Conservation (phyloP, 2,888 invertebrate genomes). For the Cordilura impudica region DNA sequence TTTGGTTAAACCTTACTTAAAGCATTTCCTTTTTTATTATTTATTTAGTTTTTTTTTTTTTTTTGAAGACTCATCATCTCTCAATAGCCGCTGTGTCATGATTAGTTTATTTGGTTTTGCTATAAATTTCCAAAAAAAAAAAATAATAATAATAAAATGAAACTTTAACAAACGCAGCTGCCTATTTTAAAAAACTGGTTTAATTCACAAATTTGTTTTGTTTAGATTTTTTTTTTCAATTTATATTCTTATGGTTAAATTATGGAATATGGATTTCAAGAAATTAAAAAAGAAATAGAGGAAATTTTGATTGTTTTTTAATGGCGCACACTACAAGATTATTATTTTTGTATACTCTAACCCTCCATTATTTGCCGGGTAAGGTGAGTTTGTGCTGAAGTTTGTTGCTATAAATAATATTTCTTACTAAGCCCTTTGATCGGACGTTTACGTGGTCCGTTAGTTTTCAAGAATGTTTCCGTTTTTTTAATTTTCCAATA, state of each 20-base stretch:
- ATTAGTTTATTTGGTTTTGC: neutral
- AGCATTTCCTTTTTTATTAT: conserved; percentile 33
- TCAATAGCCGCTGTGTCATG: conserved; percentile 26
- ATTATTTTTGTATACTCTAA: no score
- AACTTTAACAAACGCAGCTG: neutral
- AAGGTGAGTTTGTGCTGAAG: no score
- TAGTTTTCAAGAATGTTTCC: no score
- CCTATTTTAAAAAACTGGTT: conserved; percentile 16
- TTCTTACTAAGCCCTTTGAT: no score
- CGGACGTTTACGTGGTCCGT: no score
- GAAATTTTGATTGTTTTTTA: no score
- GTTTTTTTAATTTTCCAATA: no score
- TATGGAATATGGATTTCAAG: no score
- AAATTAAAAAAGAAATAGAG: no score
- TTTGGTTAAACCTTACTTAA: conserved; percentile 16
- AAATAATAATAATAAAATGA: conserved; percentile 34
- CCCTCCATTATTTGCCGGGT: no score
- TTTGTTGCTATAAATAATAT: no score
- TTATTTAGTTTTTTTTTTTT: neutral
- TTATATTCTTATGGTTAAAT: neutral
- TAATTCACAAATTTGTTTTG: neutral
- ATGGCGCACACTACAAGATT: no score
- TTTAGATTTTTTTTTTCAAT: neutral
- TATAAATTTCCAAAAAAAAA: conserved; percentile 14
- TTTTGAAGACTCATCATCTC: neutral